Conservation (phyloP, 1,140 invertebrate genomes). For the Sminthurides bifidus region DNA sequence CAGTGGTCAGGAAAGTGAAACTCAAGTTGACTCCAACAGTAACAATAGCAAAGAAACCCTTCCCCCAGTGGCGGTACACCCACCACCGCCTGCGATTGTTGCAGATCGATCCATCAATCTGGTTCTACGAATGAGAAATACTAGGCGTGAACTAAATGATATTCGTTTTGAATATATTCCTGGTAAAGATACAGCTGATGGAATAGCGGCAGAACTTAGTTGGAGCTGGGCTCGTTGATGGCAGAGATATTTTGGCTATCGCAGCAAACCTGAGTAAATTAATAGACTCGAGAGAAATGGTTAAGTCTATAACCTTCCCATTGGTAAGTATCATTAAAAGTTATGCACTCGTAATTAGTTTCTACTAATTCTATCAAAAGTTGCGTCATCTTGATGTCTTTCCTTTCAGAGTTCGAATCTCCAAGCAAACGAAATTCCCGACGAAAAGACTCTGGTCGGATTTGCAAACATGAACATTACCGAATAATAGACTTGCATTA, state of each 20-base stretch:
- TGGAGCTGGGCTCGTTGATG: conserved; percentile 84
- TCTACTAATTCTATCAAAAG: not conserved
- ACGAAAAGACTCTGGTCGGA: conserved; percentile 87
- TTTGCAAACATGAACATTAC: conserved; percentile 92
- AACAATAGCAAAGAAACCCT: no score
- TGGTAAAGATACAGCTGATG: conserved; percentile 83
- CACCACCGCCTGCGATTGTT: not conserved
- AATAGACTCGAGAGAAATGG: conserved; percentile 51
- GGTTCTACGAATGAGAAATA: conserved; percentile 75
- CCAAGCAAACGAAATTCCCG: conserved; percentile 67
- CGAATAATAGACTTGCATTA: no score
- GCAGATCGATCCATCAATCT: conserved; percentile 49
- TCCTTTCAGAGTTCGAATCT: conserved; percentile 60
- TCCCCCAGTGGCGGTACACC: not conserved
- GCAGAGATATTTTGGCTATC: conserved; percentile 78
- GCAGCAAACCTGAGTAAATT: conserved; percentile 83
- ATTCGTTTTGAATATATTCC: conserved; percentile 92
- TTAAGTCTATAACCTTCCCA: conserved; percentile 75
- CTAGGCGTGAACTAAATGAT: conserved; percentile 84
- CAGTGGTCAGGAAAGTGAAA: no score
- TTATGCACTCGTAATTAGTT: not conserved
- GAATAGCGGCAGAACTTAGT: conserved; percentile 88
- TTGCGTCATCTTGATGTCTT: not conserved
- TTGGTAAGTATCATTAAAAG: conserved; percentile 51
- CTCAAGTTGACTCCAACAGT: no score